Evolutionary conservation across 2,888 invertebrate genomes (phyloP).

Genomic region (Spicauda simplicius): DNA sequence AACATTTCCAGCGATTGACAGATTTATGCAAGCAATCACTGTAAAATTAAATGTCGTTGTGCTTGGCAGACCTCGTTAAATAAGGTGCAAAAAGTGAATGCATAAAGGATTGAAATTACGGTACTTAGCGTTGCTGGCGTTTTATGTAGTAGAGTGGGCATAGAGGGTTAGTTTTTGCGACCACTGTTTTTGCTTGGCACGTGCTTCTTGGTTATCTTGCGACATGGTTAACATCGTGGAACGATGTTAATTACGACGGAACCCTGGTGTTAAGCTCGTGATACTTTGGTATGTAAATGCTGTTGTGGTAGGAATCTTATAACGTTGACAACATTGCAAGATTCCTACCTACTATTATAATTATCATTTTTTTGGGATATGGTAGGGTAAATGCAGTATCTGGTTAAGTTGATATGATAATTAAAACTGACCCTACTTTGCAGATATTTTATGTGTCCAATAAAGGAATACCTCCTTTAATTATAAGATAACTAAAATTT

Average conservation of each 20-base stretch:
- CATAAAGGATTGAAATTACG: conserved; percentile 17
- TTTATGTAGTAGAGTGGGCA: background rate
- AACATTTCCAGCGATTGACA: conserved; percentile 1
- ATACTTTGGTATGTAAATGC: too few relatives aligned
- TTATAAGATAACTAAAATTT: too few relatives aligned
- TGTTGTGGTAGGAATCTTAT: too few relatives aligned
- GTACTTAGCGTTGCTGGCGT: conserved; percentile 14
- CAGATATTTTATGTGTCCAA: too few relatives aligned
- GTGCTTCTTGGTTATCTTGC: conserved; percentile 44
- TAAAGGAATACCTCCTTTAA: too few relatives aligned
- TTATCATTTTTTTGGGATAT: too few relatives aligned
- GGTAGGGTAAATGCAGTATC: too few relatives aligned
- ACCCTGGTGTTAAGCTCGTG: background rate
- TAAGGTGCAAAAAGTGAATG: conserved; percentile 6
- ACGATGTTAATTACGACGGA: background rate
- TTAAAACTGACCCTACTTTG: too few relatives aligned
- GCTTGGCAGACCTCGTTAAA: conserved; percentile 8
- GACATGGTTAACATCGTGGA: background rate
- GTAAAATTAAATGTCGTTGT: conserved; percentile 17
- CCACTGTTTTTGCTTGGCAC: conserved; percentile 49
- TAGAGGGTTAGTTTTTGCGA: conserved; percentile 10
- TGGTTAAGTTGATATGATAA: too few relatives aligned
- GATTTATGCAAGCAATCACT: conserved; percentile 2
- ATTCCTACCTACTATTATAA: too few relatives aligned
- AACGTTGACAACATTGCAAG: too few relatives aligned